Conservation (phyloP, 2,797 vertebrate species). For the Chelon auratus region DNA sequence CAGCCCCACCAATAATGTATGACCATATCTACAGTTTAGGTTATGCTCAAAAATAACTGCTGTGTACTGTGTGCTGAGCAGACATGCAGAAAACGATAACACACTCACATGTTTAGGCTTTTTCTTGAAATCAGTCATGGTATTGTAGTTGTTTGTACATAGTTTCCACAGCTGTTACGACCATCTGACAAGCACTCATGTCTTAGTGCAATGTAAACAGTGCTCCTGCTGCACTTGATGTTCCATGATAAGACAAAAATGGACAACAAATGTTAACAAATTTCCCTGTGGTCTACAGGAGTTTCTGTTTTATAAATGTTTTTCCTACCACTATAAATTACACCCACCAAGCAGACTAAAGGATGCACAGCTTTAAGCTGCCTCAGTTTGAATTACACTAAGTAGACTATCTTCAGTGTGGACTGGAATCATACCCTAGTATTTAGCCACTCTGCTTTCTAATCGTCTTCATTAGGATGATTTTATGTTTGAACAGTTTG, state of each 20-base stretch:
- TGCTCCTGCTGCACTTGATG: neutral
- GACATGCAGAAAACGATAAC: neutral
- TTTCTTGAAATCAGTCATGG: neutral
- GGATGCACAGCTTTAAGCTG: constrained; percentile 3
- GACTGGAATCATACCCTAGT: constrained; percentile 10
- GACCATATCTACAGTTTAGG: too few relatives aligned
- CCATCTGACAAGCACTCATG: neutral
- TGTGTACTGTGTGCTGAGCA: neutral
- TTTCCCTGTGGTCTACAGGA: neutral
- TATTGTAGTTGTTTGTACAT: neutral
- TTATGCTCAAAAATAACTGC: too few relatives aligned
- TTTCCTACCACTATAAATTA: constrained; percentile 6
- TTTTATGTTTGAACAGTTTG: constrained; percentile 35
- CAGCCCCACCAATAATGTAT: too few relatives aligned
- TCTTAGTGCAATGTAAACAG: too few relatives aligned
- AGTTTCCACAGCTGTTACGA: neutral
- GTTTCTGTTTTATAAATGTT: constrained; percentile 20
- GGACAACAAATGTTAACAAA: neutral
- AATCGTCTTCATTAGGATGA: constrained; percentile 38
- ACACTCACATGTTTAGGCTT: neutral
- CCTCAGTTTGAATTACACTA: constrained; percentile 19
- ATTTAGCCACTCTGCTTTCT: constrained; percentile 29
- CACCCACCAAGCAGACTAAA: constrained; percentile 9
- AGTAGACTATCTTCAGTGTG: neutral
- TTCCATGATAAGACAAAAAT: neutral